Base-by-base conservation (phyloP, 2,888 invertebrate genomes). In the Tuta absoluta region DNA sequence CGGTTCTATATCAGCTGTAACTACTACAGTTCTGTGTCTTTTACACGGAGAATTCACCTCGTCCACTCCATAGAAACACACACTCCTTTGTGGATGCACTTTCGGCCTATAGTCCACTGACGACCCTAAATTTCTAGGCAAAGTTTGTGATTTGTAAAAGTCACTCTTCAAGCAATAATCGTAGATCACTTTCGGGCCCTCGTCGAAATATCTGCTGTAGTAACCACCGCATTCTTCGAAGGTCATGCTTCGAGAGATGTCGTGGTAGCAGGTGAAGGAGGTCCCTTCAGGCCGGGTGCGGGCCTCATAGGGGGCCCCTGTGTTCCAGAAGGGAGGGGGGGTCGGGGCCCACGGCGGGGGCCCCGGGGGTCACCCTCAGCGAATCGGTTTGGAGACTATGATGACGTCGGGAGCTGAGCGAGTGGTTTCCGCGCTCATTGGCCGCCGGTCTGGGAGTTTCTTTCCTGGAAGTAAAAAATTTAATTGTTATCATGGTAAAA, bases 401-500 rank as follows among this genome's bases (percentile, higher is more conserved):
- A 97, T 96, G 76, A 97, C 97, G 85, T 97, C 97, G 60, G 97
- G 97, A 0, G 97, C 97, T 65, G 97, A 97, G 78, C 97, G 96
- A 66, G 96, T 96, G 65, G 97, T 96, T 81, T 97, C 95, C 66
- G 94, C 95, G 86, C 96, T 96, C 87, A 95, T 96, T 57, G 96
- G 95, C 61, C 95, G 90, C 51, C 93, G 91, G 57, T 91, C 90
- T 0, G 79, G 69, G 14, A 82, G 74, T 73, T 89, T 91, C 82
- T 91, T 91, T 75, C 82, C 91, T 91, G 88, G 71, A 38, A 53
- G 21, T 10, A n/a, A 21, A 21, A 19, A 11, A 21, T 11, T 7
- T 4, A 14, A 14, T 41, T 14, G 12, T 41, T 14, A 41, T 2
- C 17, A n/a, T 10, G 49, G 49, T 17, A 7, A 48, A 48, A 12